phyloP scores from a whole-genome alignment of 2,888 invertebrate genomes.

The Conomelus anceps region DNA sequence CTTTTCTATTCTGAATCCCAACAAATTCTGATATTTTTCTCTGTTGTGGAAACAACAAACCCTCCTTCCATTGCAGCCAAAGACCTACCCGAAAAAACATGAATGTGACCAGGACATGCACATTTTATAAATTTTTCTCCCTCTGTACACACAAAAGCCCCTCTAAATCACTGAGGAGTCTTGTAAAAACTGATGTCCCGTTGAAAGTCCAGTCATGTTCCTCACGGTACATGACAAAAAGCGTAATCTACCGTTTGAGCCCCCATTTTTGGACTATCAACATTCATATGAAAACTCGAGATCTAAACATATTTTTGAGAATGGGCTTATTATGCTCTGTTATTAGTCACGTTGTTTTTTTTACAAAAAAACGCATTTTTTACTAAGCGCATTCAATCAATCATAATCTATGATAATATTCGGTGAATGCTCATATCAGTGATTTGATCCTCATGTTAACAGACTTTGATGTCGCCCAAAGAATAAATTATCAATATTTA shows the following conservation, averaged over 20 bases:
- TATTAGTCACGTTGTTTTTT: too few relatives aligned
- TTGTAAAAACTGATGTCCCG: not conserved
- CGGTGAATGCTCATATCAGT: too few relatives aligned
- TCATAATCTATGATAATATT: too few relatives aligned
- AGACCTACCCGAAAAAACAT: not conserved
- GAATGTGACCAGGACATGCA: not conserved
- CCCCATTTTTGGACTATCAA: not conserved
- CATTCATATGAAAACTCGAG: not conserved
- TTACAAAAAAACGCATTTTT: too few relatives aligned
- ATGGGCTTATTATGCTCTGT: not conserved
- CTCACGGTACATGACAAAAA: not conserved
- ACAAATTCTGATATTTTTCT: not conserved
- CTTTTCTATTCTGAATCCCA: not conserved
- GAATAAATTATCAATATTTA: too few relatives aligned
- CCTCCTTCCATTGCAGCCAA: not conserved
- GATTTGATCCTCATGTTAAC: too few relatives aligned
- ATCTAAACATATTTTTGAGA: not conserved
- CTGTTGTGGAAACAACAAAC: not conserved
- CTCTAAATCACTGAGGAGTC: not conserved
- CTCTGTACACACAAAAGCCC: not conserved
- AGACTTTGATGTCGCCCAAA: too few relatives aligned
- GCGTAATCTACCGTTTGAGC: not conserved
- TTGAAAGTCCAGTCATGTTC: not conserved
- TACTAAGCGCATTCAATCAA: too few relatives aligned
- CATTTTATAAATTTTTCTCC: not conserved